Percentiles rank a stretch among this genome's conserved stretches.
phyloP scores from a whole-genome alignment of 2,888 invertebrate species.

The Chouioia cunea region DNA sequence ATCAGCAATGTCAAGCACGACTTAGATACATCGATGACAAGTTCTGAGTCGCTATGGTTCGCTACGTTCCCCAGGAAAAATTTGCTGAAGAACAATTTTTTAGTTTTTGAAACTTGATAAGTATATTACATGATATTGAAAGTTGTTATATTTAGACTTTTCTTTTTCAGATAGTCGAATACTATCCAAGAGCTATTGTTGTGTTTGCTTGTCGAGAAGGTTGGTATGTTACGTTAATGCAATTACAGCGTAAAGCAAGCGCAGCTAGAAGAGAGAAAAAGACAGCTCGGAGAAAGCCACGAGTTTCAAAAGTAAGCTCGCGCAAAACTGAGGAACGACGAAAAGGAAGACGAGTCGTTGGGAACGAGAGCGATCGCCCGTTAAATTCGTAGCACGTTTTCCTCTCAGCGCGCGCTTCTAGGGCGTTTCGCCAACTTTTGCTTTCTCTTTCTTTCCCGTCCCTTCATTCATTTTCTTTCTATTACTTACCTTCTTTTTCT shows the following conservation, averaged over 20 bases:
- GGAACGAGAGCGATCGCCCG: constrained; percentile 41
- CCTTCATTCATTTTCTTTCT: too few relatives aligned
- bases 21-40: too few relatives aligned
- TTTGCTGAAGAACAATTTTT: too few relatives aligned
- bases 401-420: constrained; percentile 31
- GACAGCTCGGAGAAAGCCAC: constrained; percentile 24
- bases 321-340: constrained; percentile 3
- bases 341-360: constrained; percentile 34
- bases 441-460: constrained; percentile 25
- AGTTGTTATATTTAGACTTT: constrained; percentile 16
- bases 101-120: neutral
- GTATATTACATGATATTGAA: neutral
- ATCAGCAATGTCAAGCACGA: too few relatives aligned
- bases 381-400: constrained; percentile 53
- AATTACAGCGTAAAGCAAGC: constrained; percentile 47
- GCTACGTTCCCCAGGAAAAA: too few relatives aligned
- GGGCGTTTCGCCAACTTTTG: constrained; percentile 48
- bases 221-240: constrained; percentile 50
- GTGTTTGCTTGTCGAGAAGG: too few relatives aligned
- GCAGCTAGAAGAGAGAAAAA: constrained; percentile 45
- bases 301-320: constrained; percentile 30
- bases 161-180: neutral
- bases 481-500: too few relatives aligned
- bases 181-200: constrained; percentile 27
- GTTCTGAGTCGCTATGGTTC: too few relatives aligned